Conservation (phyloP, 2,797 vertebrate genomes). For the Pipistrellus kuhlii region DNA sequence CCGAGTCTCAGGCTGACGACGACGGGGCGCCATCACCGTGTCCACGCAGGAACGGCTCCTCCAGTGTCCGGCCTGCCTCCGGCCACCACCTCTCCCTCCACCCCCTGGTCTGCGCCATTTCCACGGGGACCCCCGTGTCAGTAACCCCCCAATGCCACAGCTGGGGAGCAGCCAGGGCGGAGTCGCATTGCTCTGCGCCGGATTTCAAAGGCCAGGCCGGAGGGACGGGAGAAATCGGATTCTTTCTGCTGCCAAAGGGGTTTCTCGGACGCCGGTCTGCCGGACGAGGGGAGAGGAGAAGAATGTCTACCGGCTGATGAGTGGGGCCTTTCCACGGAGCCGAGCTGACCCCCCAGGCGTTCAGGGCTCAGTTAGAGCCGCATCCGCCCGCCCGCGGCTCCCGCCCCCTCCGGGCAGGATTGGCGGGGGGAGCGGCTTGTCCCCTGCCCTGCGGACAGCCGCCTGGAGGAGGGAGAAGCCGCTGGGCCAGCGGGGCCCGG, state of each 20-base stretch:
- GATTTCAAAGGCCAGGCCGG: conserved; percentile 83
- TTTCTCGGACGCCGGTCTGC: conserved; percentile 73
- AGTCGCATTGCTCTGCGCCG: conserved; percentile 30
- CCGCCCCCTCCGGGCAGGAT: conserved; percentile 70
- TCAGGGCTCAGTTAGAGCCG: conserved; percentile 88
- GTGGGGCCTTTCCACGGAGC: conserved; percentile 63
- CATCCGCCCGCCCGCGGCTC: conserved; percentile 57
- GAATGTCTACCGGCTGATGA: conserved; percentile 61
- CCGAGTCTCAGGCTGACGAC: not conserved
- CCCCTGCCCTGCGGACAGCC: not conserved
- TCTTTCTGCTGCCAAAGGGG: conserved; percentile 78
- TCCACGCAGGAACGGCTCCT: rapidly evolving
- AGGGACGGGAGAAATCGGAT: conserved; percentile 77
- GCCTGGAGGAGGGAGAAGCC: not conserved
- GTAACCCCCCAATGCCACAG: conserved; percentile 2
- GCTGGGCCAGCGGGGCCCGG: not conserved
- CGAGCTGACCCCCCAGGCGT: conserved; percentile 81
- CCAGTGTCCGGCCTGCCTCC: not conserved
- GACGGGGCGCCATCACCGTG: rapidly evolving
- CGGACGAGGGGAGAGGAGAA: conserved; percentile 57
- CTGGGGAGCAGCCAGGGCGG: conserved; percentile 35
- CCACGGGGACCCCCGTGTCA: not conserved
- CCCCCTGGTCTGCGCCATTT: not conserved
- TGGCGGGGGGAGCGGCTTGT: conserved; percentile 57
- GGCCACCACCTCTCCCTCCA: not conserved